Evolutionary conservation across 2,797 vertebrate species (phyloP).

Genomic region (Sebastes reedi): DNA sequence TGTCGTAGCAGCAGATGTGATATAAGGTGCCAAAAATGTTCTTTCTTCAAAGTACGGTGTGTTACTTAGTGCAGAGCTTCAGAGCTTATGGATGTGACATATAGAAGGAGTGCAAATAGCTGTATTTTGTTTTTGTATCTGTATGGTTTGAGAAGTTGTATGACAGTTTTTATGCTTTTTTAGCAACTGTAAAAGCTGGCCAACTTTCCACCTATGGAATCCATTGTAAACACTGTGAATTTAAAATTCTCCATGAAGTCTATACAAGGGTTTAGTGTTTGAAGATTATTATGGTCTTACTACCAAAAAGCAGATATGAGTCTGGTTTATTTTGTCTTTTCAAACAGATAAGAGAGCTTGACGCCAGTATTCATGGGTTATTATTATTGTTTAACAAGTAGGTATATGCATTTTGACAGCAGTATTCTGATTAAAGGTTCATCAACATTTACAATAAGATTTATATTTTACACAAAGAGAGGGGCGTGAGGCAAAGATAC

Average conservation of each 20-base stretch:
- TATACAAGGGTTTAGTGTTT: neutral
- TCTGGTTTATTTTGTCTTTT: neutral
- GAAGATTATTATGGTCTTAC: neutral
- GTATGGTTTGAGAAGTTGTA: too few species aligned
- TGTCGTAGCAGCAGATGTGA: neutral
- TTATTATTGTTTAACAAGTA: neutral
- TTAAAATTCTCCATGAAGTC: too few species aligned
- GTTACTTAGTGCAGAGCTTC: neutral
- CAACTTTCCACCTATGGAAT: neutral
- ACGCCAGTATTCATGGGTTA: neutral
- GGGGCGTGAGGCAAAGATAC: neutral
- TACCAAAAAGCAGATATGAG: neutral
- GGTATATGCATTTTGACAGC: too few species aligned
- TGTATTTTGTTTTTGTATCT: neutral
- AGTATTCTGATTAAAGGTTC: neutral
- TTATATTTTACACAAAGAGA: neutral
- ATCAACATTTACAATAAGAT: neutral
- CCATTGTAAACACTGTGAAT: neutral
- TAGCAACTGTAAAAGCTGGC: neutral
- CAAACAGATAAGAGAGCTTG: neutral
- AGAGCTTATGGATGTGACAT: neutral
- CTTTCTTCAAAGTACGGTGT: neutral
- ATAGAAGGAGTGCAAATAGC: neutral
- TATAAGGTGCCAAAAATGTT: neutral
- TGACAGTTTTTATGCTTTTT: neutral